Base-by-base conservation (phyloP, 2,113 vertebrate species). In the Cheirogaleus medius region DNA sequence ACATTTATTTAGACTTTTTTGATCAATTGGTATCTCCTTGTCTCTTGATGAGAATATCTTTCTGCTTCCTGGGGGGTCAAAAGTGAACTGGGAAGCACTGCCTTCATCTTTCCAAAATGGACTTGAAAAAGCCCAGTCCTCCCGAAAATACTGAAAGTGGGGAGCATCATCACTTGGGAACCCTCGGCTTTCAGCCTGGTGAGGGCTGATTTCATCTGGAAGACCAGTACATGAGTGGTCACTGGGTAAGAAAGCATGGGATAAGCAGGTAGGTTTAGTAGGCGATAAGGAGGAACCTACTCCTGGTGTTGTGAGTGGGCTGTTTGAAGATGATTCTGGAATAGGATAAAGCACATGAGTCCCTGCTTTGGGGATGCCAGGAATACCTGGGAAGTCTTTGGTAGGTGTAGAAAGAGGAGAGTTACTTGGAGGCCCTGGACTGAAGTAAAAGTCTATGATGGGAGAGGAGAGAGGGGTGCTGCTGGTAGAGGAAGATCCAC, bases 331-430 rank as follows among this genome's bases (percentile, higher is more conserved):
- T 95, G 98, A 97, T 96, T 98, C 98, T 95, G 98, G 98, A 98
- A 98, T 99, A 95, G 98, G 97, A 58, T 98, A 99, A 81, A 99
- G 99, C 90, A 98, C 96, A 34, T 98, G 98, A 73, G 98, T 74
- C 58, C 98, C 99, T 63, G 98, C 96, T 96, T 99, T 98, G 60
- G 99, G 98, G 58, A 99, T 97, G 81, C 99, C 99, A 0, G 88
- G 97, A 44, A 98, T 98, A 44, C 96, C 98, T 0, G 99, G 99
- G 94, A 98, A 98, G 76, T 99, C 99, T 95, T 98, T 99, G 92
- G 99, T 99, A 32, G 99, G 99, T 93, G 99, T 99, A 95, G 98
- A 99, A 97, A 99, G 99, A n/a, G 99, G 99, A 56, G 99, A 99
- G 97, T 99, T 99, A 98, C 99, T 99, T 25, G 99, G 99, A 20